A percentile compares a stretch with the other conserved stretches of the same genome.
Conservation (phyloP, 2,797 vertebrate species). For the Falco concolor region DNA sequence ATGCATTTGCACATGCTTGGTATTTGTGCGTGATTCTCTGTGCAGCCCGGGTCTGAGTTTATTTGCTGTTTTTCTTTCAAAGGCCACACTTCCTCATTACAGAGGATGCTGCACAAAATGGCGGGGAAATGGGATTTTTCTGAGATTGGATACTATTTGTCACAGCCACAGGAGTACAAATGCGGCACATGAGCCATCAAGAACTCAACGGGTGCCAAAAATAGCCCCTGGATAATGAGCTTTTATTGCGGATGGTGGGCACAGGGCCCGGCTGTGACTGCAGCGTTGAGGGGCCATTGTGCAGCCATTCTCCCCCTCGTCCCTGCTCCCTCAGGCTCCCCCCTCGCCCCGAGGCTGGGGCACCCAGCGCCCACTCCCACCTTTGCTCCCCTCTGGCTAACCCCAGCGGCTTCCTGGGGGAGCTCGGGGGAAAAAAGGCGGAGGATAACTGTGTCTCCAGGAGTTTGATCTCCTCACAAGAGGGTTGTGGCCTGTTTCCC, state of each 20-base stretch:
- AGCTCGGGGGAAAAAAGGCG: neutral
- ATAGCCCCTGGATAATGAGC: neutral
- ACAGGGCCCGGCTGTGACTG: neutral
- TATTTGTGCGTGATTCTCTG: neutral
- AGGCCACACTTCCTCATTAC: neutral
- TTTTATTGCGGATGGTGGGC: neutral
- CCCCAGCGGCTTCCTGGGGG: neutral
- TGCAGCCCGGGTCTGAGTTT: neutral
- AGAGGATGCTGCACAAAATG: neutral
- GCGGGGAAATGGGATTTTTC: neutral
- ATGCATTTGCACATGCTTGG: neutral
- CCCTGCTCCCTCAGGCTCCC: accelerated
- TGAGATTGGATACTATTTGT: neutral
- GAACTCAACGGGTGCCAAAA: neutral
- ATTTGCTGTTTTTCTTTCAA: neutral
- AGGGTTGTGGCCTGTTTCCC: neutral
- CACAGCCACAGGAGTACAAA: neutral
- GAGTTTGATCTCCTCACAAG: neutral
- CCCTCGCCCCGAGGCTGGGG: neutral
- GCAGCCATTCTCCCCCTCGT: accelerated
- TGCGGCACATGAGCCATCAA: neutral
- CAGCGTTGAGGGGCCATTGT: accelerated
- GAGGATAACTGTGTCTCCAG: too few species aligned
- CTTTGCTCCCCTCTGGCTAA: accelerated
- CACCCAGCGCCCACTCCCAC: accelerated